Percentiles rank a stretch among this genome's conserved stretches.
Conservation (phyloP, 53 echinoderm and acorn worm species). For the Echinometra lucunter region DNA sequence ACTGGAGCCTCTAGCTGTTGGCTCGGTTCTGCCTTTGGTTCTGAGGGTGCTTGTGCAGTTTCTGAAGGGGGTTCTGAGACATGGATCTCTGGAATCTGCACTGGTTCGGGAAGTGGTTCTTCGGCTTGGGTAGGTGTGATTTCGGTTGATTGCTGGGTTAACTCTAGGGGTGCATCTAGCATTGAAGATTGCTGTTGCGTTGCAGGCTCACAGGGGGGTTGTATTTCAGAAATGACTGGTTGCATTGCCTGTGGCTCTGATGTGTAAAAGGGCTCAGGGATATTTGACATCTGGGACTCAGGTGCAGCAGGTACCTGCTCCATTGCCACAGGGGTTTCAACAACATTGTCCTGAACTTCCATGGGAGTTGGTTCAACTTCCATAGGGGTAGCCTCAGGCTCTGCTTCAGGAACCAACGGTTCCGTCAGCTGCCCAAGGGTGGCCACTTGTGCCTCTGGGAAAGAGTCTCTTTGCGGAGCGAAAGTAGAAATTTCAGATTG, state of each 20-base stretch:
- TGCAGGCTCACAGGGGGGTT: background rate
- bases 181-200: background rate
- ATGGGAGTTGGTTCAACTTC: background rate
- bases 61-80: conserved; percentile 36
- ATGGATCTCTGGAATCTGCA: conserved; percentile 61
- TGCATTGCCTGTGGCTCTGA: background rate
- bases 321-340: conserved; percentile 15
- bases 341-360: conserved; percentile 57
- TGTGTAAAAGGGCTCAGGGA: conserved; percentile 17
- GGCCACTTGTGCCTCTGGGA: conserved; percentile 31
- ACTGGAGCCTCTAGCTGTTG: conserved; percentile 28
- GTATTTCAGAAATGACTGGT: conserved; percentile 34
- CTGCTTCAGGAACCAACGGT: background rate
- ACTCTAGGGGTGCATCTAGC: background rate
- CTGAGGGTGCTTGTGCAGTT: conserved; percentile 27
- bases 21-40: conserved; percentile 60
- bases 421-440: conserved; percentile 51
- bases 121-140: background rate
- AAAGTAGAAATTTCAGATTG: conserved; percentile 8
- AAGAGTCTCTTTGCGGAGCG: conserved; percentile 50
- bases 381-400: background rate
- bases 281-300: conserved; percentile 5
- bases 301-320: conserved; percentile 59
- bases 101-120: background rate
- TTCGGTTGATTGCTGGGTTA: background rate